A percentile compares a stretch with the other conserved stretches of the same genome.
These are phyloP conservation scores for Sminthurides aquaticus DNA, from an alignment of 2,888 invertebrate genomes.

Conservation along the genomic window DNA sequence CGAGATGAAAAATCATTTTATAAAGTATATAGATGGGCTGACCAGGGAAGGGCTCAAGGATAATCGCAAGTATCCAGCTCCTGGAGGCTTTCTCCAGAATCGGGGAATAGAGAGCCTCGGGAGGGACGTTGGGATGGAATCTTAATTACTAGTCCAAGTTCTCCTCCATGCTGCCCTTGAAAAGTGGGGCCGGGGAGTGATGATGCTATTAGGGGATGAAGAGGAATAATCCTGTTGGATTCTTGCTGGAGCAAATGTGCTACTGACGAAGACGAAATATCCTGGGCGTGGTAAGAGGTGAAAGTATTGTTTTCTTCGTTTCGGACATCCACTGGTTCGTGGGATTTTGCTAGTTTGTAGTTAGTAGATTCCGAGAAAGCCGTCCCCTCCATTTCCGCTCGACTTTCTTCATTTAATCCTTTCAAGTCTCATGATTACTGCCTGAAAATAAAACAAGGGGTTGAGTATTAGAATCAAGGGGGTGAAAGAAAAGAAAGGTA, in stretches of 20 bases:
- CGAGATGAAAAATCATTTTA: slow-evolving; percentile 24
- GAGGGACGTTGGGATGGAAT: not conserved
- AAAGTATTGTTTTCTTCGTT: not conserved
- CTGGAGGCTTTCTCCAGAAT: too few relatives aligned
- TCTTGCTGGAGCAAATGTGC: not conserved
- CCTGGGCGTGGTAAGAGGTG: too few relatives aligned
- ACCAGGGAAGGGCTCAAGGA: too few relatives aligned
- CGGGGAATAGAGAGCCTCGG: too few relatives aligned
- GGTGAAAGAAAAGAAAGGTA: not conserved
- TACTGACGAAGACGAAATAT: too few relatives aligned
- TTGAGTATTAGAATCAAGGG: not conserved
- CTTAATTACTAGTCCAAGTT: not conserved
- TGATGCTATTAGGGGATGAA: not conserved
- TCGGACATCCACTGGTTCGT: not conserved
- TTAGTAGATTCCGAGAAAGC: not conserved
- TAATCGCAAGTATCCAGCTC: too few relatives aligned
- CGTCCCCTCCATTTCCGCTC: slow-evolving; percentile 2
- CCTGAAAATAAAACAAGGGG: not conserved
- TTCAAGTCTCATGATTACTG: not conserved
- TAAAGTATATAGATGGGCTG: not conserved
- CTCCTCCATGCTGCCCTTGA: not conserved
- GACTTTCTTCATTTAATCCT: not conserved
- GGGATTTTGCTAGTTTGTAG: not conserved
- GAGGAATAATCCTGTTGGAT: not conserved
- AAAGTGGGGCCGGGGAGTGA: not conserved